Evolutionary conservation across 2,113 vertebrate species (phyloP).

Genomic region (Bettongia penicillata): DNA sequence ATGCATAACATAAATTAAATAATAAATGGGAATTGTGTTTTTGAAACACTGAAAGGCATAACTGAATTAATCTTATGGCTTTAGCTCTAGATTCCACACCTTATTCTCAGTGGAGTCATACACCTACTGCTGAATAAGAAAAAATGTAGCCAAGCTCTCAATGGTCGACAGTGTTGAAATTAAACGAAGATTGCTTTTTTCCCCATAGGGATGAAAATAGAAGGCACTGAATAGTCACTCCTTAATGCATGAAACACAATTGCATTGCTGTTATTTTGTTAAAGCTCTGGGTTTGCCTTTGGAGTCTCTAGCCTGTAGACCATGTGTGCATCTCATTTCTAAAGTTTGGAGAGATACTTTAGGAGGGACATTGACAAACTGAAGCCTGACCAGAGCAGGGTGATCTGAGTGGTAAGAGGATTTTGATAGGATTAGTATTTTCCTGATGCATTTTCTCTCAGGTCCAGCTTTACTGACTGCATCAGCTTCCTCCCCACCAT

Average conservation of each 20-base stretch:
- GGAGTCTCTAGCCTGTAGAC: not conserved
- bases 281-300: not conserved
- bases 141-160: not conserved
- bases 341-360: not conserved
- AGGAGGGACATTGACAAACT: not conserved
- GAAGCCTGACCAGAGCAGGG: not conserved
- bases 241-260: not conserved
- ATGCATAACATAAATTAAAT: slow-evolving; percentile 27
- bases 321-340: not conserved
- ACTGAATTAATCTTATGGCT: slow-evolving; percentile 48
- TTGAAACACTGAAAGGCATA: slow-evolving; percentile 52
- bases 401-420: not conserved
- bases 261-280: not conserved
- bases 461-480: not conserved
- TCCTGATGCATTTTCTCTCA: not conserved
- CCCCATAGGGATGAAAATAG: slow-evolving; percentile 15
- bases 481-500: not conserved
- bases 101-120: slow-evolving; percentile 28
- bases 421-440: not conserved
- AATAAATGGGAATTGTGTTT: slow-evolving; percentile 60
- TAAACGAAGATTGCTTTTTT: slow-evolving; percentile 42
- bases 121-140: slow-evolving; percentile 36
- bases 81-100: slow-evolving; percentile 9
- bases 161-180: not conserved
- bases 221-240: slow-evolving; percentile 1